Base-by-base conservation (phyloP, 2,888 invertebrate genomes). In the Coronaproctus castanopsis region DNA sequence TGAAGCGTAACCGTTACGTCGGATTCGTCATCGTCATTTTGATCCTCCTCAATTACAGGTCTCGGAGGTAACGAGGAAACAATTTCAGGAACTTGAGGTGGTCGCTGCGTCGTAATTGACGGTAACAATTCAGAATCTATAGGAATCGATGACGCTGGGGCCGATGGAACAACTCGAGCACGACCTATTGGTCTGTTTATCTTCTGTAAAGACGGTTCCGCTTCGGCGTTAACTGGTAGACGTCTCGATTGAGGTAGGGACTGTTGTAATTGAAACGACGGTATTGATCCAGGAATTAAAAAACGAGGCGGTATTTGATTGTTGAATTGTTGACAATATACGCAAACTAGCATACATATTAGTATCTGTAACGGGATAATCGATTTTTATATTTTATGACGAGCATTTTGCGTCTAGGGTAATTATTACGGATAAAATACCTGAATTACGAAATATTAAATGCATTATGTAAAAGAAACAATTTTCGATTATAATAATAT, bases 281-380 rank as follows among this genome's bases (percentile, higher is more conserved):
- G 71, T 21, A 79, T 68, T 1, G 83, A 83, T 52, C 83, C 83
- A 0, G 83, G 81, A 64, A 84, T 80, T 66, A 74, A 75, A 20
- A 82, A 71, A 66, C 83, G 73, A 14, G 77, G 81, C n/a, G 83
- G 83, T 59, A 75, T 67, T 65, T 82, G 80, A 51, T 71, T 72
- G 65, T 75, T 52, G 10, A 53, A 58, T 48, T 58, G 58, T n/a
- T 58, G 58, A 8, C 52, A 24, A 19, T 5, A 58, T 36, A 19
- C 52, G 48, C 48, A 58, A 22, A 14, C 36, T 14, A 36, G 14
- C 5, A 36, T 36, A 36, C 36, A 5, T 5, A 36, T 14, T 5
- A 36, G 14, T 36, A 36, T 36, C 36, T 36, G 14, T 8, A 36
- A 36, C 5, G 36, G 5, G 14, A 36, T 14, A 36, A 36, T n/a